These are phyloP conservation scores for Drosophila helvetica DNA, from an alignment of 2,888 invertebrate genomes.

Conservation along the genomic window DNA sequence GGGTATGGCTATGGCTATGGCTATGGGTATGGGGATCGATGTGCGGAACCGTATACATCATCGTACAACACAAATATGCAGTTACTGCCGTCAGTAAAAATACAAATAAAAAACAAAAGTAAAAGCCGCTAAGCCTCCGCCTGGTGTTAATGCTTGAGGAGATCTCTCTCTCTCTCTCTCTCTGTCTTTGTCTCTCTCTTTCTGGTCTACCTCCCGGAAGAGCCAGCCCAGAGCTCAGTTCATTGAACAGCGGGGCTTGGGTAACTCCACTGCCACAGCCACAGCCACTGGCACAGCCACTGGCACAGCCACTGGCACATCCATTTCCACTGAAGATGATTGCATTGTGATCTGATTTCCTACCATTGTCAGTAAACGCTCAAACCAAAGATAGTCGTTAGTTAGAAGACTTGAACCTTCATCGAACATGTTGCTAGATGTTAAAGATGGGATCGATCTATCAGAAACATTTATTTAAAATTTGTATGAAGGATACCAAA, in stretches of 20 bases:
- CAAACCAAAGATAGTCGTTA: not conserved
- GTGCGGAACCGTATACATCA: constrained; percentile 52
- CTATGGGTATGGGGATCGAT: not conserved
- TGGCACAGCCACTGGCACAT: not conserved
- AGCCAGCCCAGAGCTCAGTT: constrained; percentile 15
- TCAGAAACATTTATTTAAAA: too few species aligned
- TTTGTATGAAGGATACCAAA: too few species aligned
- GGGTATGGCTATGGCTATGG: not conserved
- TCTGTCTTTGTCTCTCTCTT: constrained; percentile 2
- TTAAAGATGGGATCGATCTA: too few species aligned
- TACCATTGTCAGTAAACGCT: not conserved
- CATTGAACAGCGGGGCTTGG: constrained; percentile 29
- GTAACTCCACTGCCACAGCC: constrained; percentile 6
- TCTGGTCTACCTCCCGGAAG: not conserved
- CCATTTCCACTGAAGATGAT: not conserved
- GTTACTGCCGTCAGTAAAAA: constrained; percentile 42
- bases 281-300: not conserved
- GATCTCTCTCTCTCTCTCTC: constrained; percentile 35
- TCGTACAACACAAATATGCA: constrained; percentile 62
- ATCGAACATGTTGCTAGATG: too few species aligned
- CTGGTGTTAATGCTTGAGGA: constrained; percentile 66
- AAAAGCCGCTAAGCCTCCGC: constrained; percentile 66
- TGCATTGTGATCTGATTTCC: not conserved
- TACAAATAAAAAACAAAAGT: constrained; percentile 61
- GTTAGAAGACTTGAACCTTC: too few species aligned